phyloP scores from a whole-genome alignment of 2,113 vertebrate species.

The Callorhinus ursinus region DNA sequence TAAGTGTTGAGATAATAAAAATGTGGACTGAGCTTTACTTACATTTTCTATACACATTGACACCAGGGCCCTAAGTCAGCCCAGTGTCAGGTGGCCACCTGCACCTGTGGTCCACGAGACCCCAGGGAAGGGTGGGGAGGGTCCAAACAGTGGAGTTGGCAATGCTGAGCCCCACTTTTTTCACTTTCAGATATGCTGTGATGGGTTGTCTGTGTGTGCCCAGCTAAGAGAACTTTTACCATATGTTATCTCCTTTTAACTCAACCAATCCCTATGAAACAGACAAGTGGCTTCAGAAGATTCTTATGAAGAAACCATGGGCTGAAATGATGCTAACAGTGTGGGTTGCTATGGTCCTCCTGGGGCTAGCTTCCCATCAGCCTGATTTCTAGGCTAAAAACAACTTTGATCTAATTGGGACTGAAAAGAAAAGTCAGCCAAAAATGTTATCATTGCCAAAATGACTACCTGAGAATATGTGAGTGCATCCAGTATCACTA shows the following conservation, averaged over 20 bases:
- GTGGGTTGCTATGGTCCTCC: not conserved
- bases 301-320: not conserved
- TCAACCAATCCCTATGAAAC: not conserved
- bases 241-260: not conserved
- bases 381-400: not conserved
- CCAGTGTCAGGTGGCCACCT: not conserved
- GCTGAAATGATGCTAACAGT: not conserved
- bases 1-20: not conserved
- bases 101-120: fast-evolving
- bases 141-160: not conserved
- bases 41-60: not conserved
- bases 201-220: not conserved
- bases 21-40: not conserved
- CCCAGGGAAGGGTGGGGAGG: not conserved
- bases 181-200: not conserved
- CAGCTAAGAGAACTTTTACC: not conserved
- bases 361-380: not conserved
- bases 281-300: not conserved
- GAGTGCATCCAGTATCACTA: not conserved
- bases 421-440: not conserved
- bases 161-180: not conserved
- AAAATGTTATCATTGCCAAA: not conserved
- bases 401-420: not conserved
- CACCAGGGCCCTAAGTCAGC: not conserved
- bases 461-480: not conserved